These are phyloP conservation scores for Dolichomitus sp. DNA, from an alignment of 2,888 invertebrate species.

Conservation along the genomic window DNA sequence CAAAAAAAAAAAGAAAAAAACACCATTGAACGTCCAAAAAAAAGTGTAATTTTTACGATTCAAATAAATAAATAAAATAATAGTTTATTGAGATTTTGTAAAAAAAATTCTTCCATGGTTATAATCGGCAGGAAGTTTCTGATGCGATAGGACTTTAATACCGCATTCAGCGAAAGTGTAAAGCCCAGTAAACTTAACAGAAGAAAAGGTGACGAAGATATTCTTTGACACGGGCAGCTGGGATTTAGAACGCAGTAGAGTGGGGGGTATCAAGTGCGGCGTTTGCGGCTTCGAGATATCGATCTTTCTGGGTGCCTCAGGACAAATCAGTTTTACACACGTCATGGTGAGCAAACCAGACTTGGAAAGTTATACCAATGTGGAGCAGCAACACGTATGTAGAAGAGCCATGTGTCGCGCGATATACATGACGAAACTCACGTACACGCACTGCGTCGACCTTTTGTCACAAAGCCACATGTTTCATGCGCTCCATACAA, in stretches of 20 bases:
- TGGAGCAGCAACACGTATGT: conserved; percentile 31
- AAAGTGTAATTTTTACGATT: no score
- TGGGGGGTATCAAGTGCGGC: conserved; percentile 49
- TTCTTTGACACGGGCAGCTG: background rate
- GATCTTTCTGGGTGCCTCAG: conserved; percentile 71
- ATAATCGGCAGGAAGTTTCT: no score
- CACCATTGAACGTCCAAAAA: no score
- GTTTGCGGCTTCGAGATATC: conserved; percentile 73
- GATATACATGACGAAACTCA: background rate
- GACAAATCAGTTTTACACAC: conserved; percentile 76
- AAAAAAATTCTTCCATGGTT: no score
- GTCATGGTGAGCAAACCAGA: conserved; percentile 66
- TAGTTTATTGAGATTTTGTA: no score
- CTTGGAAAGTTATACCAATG: conserved; percentile 22
- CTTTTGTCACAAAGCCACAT: conserved; percentile 18
- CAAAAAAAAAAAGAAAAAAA: no score
- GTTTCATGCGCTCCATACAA: background rate
- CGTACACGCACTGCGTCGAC: conserved; percentile 30
- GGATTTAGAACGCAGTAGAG: background rate
- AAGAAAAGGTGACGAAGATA: background rate
- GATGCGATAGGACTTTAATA: no score
- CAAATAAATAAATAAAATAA: no score
- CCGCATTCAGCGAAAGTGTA: no score
- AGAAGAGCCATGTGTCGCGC: background rate
- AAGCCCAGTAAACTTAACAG: background rate